Evolutionary conservation across 2,797 vertebrate species (phyloP).

Genomic region (Acrossocheilus fasciatus): DNA sequence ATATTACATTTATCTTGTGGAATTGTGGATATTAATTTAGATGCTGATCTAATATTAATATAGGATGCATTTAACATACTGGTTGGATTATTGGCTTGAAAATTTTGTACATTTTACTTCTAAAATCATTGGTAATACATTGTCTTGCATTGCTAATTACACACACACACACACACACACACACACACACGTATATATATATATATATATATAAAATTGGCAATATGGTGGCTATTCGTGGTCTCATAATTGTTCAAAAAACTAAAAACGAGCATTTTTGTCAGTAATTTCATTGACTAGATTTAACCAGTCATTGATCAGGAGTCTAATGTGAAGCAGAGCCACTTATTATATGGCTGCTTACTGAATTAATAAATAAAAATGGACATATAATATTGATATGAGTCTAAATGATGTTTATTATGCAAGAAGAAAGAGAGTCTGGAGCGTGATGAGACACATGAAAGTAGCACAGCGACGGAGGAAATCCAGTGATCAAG

Average conservation of each 20-base stretch:
- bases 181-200: too few relatives aligned
- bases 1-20: too few relatives aligned
- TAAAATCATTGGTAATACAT: background rate
- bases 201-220: background rate
- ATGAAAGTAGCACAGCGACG: background rate
- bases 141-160: background rate
- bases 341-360: background rate
- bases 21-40: background rate
- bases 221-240: background rate
- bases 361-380: background rate
- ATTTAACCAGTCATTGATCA: background rate
- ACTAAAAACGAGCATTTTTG: background rate
- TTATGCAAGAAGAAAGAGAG: background rate
- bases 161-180: background rate
- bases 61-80: background rate
- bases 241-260: background rate
- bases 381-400: slow-evolving; percentile 11
- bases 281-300: background rate
- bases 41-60: background rate
- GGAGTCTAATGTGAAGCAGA: background rate
- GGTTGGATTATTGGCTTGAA: background rate
- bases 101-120: background rate
- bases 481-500: background rate
- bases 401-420: background rate
- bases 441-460: background rate